Evolutionary conservation across 30 jellyfish, hydroid and myxozoan genomes (phyloP), one percentile per base, ranked within the genome.

Genomic region (Cassiopea andromeda): DNA sequence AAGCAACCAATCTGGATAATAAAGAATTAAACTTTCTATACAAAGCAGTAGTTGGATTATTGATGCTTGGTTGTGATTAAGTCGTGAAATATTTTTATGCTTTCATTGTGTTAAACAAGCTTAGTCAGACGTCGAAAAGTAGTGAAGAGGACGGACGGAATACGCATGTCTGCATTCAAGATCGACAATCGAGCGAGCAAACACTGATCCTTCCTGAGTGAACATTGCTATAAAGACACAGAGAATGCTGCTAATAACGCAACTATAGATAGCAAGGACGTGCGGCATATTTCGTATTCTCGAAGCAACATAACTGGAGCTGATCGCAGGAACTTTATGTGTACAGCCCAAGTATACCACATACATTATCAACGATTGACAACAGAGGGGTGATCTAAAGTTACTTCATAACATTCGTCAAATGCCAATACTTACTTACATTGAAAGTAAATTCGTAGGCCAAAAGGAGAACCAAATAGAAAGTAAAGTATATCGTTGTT

Each of bases 41-140:
- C 48, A 69, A 72, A 77, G 75, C 64, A 69, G 90, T 78, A 87
- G 94, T 87, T 79, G 94, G 94, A 87, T 87, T 87, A 87, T 59
- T 38, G 38, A 73, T 66, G 88, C 90, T 61, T 77, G 87, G 75
- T 87, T 77, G 83, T 80, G 87, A 87, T 87, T 87, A 71, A 70
- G 73, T 48, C 85, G 8, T n/a, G 82, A 78, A 46, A 78, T 60
- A 76, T 69, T 59, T 77, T 78, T 79, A 73, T 78, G 94, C 90
- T 19, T 87, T 77, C 86, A 60, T 66, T 76, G 50, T 44, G 69
- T 60, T 68, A 68, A 61, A 77, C 75, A 61, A 72, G 94, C 77
- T 78, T 58, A 78, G 82, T 87, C 77, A 86, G 73, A 69, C 87
- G 84, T 69, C 50, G 75, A 64, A 44, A 43, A 10, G 80, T 46